Percentiles rank a stretch among this genome's conserved stretches.
phyloP scores from a whole-genome alignment of 2,113 vertebrate genomes.

The Protobothrops mucrosquamatus region DNA sequence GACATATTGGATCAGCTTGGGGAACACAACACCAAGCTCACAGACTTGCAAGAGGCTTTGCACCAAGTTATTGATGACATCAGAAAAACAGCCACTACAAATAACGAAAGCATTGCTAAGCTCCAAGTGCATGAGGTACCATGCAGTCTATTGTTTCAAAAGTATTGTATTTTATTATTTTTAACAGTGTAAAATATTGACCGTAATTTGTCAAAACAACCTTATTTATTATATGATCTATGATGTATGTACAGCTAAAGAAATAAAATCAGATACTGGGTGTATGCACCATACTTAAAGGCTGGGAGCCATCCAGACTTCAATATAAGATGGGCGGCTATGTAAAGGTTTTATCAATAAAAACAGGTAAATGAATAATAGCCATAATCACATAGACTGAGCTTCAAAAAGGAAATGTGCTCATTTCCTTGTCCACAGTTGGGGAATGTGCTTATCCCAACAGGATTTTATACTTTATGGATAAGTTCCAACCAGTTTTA shows the following conservation, averaged over 20 bases:
- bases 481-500: neutral
- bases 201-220: neutral
- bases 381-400: neutral
- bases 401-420: neutral
- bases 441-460: neutral
- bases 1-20: constrained; percentile 77
- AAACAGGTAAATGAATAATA: neutral
- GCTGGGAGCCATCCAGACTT: neutral
- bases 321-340: neutral
- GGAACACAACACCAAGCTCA: constrained; percentile 73
- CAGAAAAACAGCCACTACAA: constrained; percentile 70
- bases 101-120: constrained; percentile 72
- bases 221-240: neutral
- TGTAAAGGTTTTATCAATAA: neutral
- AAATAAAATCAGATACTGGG: neutral
- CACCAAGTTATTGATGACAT: constrained; percentile 67
- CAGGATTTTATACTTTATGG: neutral
- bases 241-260: neutral
- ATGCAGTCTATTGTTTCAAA: neutral
- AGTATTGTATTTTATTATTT: neutral
- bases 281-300: neutral
- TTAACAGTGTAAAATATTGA: neutral
- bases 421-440: neutral
- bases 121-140: constrained; percentile 81
- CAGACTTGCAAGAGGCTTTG: constrained; percentile 75